These are phyloP conservation scores for Diorhabda elongata DNA, from an alignment of 1,140 invertebrate genomes.

Conservation along the genomic window DNA sequence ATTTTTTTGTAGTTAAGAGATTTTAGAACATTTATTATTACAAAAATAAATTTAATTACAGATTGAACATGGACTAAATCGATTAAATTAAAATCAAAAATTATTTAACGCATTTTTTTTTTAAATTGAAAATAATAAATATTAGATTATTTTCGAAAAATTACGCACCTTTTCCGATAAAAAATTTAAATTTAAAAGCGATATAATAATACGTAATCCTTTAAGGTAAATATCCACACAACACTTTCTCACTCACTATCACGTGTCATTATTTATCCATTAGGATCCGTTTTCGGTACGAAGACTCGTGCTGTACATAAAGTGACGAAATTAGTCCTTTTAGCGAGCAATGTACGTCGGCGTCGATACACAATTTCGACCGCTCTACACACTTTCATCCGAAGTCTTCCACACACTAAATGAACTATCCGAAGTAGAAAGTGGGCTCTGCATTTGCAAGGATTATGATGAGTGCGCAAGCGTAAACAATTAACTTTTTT, in stretches of 20 bases:
- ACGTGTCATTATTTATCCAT: not conserved
- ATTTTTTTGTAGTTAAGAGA: too few relatives aligned
- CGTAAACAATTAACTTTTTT: not conserved
- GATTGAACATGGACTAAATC: too few relatives aligned
- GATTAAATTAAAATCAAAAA: too few relatives aligned
- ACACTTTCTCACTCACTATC: not conserved
- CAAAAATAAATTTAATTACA: too few relatives aligned
- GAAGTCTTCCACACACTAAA: not conserved
- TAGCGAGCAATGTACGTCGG: not conserved
- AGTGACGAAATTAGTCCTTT: slow-evolving; percentile 2
- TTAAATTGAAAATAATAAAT: too few relatives aligned
- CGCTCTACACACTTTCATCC: not conserved
- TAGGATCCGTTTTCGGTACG: not conserved
- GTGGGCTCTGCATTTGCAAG: slow-evolving; percentile 1
- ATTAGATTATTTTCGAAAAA: too few relatives aligned
- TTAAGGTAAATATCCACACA: not conserved
- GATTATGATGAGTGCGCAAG: not conserved
- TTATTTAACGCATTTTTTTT: too few relatives aligned
- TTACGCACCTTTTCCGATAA: too few relatives aligned
- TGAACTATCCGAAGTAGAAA: not conserved
- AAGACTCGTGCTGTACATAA: not conserved
- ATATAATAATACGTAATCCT: too few relatives aligned
- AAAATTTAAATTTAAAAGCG: too few relatives aligned
- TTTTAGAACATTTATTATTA: too few relatives aligned
- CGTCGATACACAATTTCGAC: not conserved